phyloP scores from a whole-genome alignment of 2,113 vertebrate species.

The Prunella fulvescens region DNA sequence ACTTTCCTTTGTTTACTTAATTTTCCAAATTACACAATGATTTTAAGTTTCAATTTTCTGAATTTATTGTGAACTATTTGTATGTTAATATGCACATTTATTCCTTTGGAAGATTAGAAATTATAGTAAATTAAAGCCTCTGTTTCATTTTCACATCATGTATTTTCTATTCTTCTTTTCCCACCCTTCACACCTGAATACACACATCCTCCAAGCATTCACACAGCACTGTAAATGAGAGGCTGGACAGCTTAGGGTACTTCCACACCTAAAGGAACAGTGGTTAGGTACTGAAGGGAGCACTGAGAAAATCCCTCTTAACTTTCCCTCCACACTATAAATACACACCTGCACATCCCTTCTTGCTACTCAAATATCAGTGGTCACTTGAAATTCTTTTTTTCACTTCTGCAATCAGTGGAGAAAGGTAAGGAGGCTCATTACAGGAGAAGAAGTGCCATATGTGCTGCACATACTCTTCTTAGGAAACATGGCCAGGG shows the following conservation, averaged over 20 bases:
- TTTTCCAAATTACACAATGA: neutral
- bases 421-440: neutral
- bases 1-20: neutral
- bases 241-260: neutral
- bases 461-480: neutral
- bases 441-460: neutral
- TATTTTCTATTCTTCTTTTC: neutral
- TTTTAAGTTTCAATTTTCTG: slow-evolving; percentile 25
- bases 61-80: neutral
- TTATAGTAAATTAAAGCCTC: neutral
- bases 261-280: neutral
- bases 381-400: neutral
- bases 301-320: neutral
- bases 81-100: neutral
- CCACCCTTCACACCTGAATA: neutral
- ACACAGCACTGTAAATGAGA: neutral
- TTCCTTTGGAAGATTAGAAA: neutral
- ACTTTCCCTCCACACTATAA: neutral
- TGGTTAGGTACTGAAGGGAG: neutral
- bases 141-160: neutral
- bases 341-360: neutral
- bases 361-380: neutral
- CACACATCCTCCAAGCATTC: neutral
- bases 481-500: neutral
- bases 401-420: neutral